phyloP scores from a whole-genome alignment of 2,797 vertebrate genomes.

The Sebastes diploproa region DNA sequence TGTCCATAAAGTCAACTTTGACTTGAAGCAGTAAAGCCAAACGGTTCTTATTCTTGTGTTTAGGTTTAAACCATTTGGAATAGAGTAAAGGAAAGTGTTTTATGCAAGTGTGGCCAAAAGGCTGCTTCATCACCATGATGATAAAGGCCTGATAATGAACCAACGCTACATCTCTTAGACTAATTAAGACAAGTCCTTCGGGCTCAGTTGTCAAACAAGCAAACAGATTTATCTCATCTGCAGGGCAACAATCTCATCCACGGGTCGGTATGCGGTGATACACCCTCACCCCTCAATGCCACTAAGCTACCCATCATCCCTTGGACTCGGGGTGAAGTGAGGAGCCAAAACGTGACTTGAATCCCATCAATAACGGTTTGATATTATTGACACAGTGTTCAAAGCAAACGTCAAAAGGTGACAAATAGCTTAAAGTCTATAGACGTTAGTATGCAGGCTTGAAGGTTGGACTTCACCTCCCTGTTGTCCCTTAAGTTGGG shows the following conservation, averaged over 20 bases:
- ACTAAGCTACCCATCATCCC: constrained; percentile 15
- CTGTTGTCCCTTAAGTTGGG: constrained; percentile 40
- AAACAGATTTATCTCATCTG: constrained; percentile 34
- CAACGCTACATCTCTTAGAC: not conserved
- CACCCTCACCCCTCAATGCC: not conserved
- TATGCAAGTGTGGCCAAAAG: not conserved
- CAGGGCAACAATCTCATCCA: not conserved
- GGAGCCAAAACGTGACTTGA: constrained; percentile 21
- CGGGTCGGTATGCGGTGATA: not conserved
- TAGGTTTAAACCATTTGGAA: not conserved
- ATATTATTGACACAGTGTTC: constrained; percentile 48
- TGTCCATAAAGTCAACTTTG: not conserved
- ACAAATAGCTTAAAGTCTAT: constrained; percentile 52
- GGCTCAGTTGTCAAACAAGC: constrained; percentile 1
- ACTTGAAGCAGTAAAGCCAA: not conserved
- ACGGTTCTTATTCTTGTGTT: not conserved
- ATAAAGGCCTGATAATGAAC: not conserved
- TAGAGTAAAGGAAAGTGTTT: not conserved
- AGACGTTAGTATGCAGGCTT: constrained; percentile 30
- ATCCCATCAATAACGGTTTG: constrained; percentile 45
- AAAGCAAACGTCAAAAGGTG: constrained; percentile 55
- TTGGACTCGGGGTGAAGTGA: not conserved
- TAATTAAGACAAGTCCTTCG: not conserved
- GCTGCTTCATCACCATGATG: not conserved
- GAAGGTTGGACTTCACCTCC: constrained; percentile 58